Evolutionary conservation across 2,113 vertebrate genomes (phyloP).

Genomic region (Clarias batrachus): DNA sequence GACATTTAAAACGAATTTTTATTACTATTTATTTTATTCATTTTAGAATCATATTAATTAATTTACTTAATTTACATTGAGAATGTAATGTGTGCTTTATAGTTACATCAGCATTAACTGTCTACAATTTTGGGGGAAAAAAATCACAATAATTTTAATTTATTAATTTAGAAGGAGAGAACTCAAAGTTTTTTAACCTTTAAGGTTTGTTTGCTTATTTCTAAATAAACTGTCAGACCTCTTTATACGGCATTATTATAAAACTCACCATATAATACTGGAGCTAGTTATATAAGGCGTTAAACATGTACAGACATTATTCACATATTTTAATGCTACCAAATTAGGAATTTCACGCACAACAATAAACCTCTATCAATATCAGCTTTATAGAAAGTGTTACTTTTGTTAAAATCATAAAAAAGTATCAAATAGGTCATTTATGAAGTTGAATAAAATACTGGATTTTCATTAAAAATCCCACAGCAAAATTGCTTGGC

Average conservation of each 20-base stretch:
- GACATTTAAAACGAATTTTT: neutral
- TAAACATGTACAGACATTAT: neutral
- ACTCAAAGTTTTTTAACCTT: neutral
- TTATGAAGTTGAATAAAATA: slow-evolving; percentile 54
- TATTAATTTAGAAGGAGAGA: neutral
- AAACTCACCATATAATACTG: neutral
- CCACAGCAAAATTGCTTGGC: slow-evolving; percentile 31
- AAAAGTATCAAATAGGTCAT: slow-evolving; percentile 42
- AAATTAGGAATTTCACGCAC: slow-evolving; percentile 47
- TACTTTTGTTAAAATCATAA: neutral
- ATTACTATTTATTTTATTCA: neutral
- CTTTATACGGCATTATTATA: neutral
- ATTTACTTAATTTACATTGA: too few relatives aligned
- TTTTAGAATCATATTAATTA: neutral
- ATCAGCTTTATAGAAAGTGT: slow-evolving; percentile 26
- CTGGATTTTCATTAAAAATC: slow-evolving; percentile 50
- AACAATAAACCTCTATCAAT: slow-evolving; percentile 42
- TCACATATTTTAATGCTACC: neutral
- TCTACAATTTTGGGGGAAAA: neutral
- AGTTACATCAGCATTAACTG: neutral
- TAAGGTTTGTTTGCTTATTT: neutral
- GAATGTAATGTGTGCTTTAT: neutral
- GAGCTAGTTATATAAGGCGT: neutral
- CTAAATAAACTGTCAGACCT: neutral
- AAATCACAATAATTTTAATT: neutral